Evolutionary conservation across 1,140 invertebrate genomes (phyloP).

Genomic region (Megathymus violae): DNA sequence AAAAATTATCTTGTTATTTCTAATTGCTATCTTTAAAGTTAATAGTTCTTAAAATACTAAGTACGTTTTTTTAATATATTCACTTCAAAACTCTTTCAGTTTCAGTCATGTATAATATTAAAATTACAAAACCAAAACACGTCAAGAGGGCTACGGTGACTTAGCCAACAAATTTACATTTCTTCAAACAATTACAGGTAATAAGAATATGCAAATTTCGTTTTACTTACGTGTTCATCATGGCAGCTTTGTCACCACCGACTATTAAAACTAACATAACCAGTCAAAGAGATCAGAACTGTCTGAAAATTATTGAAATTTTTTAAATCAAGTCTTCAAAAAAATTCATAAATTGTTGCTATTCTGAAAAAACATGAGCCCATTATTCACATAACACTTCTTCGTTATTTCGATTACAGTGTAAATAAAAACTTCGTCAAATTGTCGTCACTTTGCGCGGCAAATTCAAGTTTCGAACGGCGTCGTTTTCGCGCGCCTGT

Average conservation of each 20-base stretch:
- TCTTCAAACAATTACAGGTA: slow-evolving; percentile 12
- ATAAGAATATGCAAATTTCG: slow-evolving; percentile 27
- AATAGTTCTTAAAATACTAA: no score
- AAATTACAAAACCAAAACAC: not conserved
- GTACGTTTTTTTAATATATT: not conserved
- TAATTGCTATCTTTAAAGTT: no score
- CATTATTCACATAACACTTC: slow-evolving; percentile 47
- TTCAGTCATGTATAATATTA: slow-evolving; percentile 9
- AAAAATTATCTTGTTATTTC: no score
- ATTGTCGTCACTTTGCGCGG: slow-evolving; percentile 55
- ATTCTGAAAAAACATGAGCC: slow-evolving; percentile 44
- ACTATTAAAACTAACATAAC: slow-evolving; percentile 50
- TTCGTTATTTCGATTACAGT: slow-evolving; percentile 35
- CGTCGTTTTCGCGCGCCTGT: slow-evolving; percentile 46
- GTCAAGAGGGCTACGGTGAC: slow-evolving; percentile 2
- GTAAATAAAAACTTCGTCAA: slow-evolving; percentile 34
- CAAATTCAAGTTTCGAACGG: slow-evolving; percentile 44
- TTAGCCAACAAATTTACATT: slow-evolving; percentile 30
- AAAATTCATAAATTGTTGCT: slow-evolving; percentile 29
- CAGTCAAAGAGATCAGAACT: slow-evolving; percentile 43
- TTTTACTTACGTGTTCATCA: slow-evolving; percentile 62
- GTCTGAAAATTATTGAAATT: slow-evolving; percentile 37
- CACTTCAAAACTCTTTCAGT: not conserved
- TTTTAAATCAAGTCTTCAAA: slow-evolving; percentile 19
- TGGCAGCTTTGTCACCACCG: slow-evolving; percentile 50